Percentiles rank a stretch among this genome's conserved stretches.
Conservation (phyloP, 2,113 vertebrate genomes). For the Hippolais icterina region DNA sequence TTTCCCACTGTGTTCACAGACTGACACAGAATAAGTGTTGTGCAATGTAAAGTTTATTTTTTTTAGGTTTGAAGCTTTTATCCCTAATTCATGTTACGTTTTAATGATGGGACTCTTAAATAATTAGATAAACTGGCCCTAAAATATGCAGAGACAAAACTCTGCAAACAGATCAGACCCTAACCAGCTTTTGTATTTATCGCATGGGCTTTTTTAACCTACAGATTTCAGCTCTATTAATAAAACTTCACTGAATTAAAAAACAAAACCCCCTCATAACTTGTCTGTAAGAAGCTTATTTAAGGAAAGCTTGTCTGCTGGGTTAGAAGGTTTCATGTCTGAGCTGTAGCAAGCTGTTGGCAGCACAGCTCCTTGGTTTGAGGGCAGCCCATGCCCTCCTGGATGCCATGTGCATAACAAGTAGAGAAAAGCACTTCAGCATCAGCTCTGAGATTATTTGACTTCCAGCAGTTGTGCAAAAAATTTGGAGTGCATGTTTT, state of each 20-base stretch:
- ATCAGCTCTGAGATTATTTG: not conserved
- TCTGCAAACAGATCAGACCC: not conserved
- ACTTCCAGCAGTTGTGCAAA: not conserved
- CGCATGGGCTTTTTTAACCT: not conserved
- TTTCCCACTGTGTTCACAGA: not conserved
- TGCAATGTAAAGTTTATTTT: not conserved
- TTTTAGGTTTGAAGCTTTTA: not conserved
- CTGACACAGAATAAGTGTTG: not conserved
- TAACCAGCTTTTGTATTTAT: not conserved
- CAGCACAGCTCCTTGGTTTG: not conserved
- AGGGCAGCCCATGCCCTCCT: not conserved
- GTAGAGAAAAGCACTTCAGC: not conserved
- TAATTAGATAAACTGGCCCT: not conserved
- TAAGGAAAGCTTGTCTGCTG: not conserved
- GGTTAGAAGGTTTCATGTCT: not conserved
- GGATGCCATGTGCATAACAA: not conserved
- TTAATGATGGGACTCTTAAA: not conserved
- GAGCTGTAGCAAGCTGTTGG: not conserved
- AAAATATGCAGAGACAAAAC: not conserved
- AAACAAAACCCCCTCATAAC: fast-evolving
- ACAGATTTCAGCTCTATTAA: not conserved
- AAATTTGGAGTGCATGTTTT: not conserved
- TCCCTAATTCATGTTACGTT: fast-evolving
- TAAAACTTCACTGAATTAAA: not conserved
- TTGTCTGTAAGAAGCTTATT: not conserved